Base-by-base conservation (phyloP, 1,140 invertebrate species). In the Alviniconcha marisindica region DNA sequence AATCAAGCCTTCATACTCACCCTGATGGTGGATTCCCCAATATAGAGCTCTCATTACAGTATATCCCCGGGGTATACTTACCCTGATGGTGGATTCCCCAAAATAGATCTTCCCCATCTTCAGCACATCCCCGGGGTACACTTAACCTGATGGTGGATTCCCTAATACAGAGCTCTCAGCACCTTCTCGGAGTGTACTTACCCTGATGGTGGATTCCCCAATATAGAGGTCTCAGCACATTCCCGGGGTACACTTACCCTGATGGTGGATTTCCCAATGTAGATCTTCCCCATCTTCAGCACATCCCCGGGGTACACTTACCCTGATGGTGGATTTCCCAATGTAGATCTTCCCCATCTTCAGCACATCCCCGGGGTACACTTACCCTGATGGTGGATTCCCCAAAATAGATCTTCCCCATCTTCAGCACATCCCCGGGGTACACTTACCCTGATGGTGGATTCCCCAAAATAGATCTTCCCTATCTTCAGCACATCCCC, bases 41-140 rank as follows among this genome's bases (percentile, higher is more conserved):
- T 56, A 63, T 87, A 87, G 15, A 89, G 77, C 36, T 85, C 84
- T 83, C 80, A 83, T 86, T 80, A 60, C 15, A 90, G 74, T 12
- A 90, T 86, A 48, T 87, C 87, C 1, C 89, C 89, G 4, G 89
- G 88, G 73, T 86, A 88, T 18, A 90, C 51, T n/a, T n/a, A n/a
- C n/a, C n/a, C n/a, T n/a, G n/a, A n/a, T n/a, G n/a, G n/a, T n/a
- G n/a, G n/a, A n/a, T n/a, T n/a, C n/a, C n/a, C n/a, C n/a, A n/a
- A n/a, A n/a, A n/a, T n/a, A n/a, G n/a, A n/a, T n/a, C n/a, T n/a
- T n/a, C n/a, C n/a, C n/a, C n/a, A n/a, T n/a, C n/a, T n/a, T n/a
- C n/a, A n/a, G n/a, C n/a, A n/a, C n/a, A n/a, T n/a, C n/a, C n/a
- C n/a, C n/a, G n/a, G n/a, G n/a, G n/a, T n/a, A n/a, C n/a, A n/a